Conservation (phyloP, 1,140 invertebrate species). For the Meteorus sp. region DNA sequence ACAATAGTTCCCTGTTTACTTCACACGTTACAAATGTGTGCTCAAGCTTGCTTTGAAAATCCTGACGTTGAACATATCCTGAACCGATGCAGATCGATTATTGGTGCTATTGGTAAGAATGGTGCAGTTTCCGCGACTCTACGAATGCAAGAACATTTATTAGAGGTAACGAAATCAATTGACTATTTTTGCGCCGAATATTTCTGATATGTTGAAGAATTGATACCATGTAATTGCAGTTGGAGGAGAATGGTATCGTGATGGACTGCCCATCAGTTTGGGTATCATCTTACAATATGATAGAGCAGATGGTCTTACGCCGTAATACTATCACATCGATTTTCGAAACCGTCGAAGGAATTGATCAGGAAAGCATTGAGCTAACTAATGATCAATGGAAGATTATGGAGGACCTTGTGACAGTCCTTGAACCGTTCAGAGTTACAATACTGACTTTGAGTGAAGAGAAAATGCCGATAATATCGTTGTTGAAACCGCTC, state of each 20-base stretch:
- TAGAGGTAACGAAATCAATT: constrained; percentile 44
- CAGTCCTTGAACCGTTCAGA: constrained; percentile 61
- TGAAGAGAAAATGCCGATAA: constrained; percentile 61
- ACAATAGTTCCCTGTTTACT: constrained; percentile 58
- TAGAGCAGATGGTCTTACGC: constrained; percentile 55
- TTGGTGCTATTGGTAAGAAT: constrained; percentile 53
- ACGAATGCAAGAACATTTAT: constrained; percentile 54
- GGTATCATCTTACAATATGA: constrained; percentile 61
- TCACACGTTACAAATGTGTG: constrained; percentile 57
- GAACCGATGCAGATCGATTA: constrained; percentile 53
- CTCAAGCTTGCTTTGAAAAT: constrained; percentile 56
- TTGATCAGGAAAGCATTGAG: constrained; percentile 44
- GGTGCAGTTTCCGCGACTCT: constrained; percentile 43
- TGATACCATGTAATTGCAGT: constrained; percentile 37
- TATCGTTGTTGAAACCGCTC: constrained; percentile 62
- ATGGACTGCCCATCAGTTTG: constrained; percentile 58
- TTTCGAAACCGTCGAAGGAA: constrained; percentile 45
- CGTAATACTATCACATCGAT: constrained; percentile 48
- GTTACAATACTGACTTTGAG: constrained; percentile 62
- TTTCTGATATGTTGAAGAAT: neutral
- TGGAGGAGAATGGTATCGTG: constrained; percentile 52
- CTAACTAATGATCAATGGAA: constrained; percentile 56
- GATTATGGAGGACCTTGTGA: constrained; percentile 57
- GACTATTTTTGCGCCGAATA: no score
- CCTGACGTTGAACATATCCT: constrained; percentile 49